Percentiles rank a stretch among this genome's conserved stretches.
These are phyloP conservation scores for Paramormyrops kingsleyae DNA, from an alignment of 2,113 vertebrate genomes.

Conservation along the genomic window DNA sequence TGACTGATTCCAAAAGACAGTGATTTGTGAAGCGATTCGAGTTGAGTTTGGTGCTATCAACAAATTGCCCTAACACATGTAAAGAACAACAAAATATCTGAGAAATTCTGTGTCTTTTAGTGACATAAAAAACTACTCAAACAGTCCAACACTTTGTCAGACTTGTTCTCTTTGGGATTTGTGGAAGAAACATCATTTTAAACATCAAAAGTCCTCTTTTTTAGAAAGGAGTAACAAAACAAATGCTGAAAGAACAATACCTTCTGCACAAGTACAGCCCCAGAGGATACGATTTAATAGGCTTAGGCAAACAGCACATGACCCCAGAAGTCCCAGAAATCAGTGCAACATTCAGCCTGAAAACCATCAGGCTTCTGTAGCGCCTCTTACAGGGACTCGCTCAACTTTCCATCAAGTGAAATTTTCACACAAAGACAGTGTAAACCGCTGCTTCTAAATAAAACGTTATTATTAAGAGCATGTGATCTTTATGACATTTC, in stretches of 20 bases:
- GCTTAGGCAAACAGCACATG: not conserved
- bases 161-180: not conserved
- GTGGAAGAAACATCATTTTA: not conserved
- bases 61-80: not conserved
- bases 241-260: not conserved
- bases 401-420: constrained; percentile 40
- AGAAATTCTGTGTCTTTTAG: not conserved
- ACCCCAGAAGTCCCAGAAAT: not conserved
- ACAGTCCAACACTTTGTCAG: not conserved
- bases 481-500: constrained; percentile 9
- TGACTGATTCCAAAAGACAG: not conserved
- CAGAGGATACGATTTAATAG: not conserved
- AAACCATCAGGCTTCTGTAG: not conserved
- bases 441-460: constrained; percentile 26
- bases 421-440: constrained; percentile 27
- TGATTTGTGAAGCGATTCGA: not conserved
- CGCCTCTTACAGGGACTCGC: constrained; percentile 25
- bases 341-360: not conserved
- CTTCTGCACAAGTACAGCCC: not conserved
- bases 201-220: not conserved
- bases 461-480: constrained; percentile 11
- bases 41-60: not conserved
- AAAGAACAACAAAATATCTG: not conserved
- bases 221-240: not conserved
- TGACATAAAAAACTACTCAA: not conserved